A percentile compares a stretch with the other conserved stretches of the same genome.
Conservation (phyloP, 1,140 invertebrate genomes). For the Drosophila parvula region DNA sequence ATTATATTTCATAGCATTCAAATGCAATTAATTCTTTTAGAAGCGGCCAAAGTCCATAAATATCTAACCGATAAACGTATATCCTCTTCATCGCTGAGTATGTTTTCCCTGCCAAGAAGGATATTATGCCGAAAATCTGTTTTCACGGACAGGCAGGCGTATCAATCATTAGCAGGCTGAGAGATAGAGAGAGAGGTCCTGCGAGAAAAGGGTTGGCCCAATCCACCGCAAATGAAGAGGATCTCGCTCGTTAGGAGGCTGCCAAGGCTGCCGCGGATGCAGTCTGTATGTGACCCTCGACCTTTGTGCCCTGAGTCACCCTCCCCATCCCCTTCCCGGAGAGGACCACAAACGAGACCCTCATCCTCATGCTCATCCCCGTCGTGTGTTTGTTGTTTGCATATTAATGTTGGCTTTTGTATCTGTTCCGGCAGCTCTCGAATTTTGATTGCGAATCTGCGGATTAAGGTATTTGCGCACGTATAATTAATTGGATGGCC, state of each 20-base stretch:
- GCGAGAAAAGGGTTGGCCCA: constrained; percentile 39
- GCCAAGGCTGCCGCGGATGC: constrained; percentile 15
- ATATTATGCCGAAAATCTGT: constrained; percentile 37
- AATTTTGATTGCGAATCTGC: constrained; percentile 81
- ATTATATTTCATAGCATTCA: neutral
- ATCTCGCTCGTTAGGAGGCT: constrained; percentile 52
- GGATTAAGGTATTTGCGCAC: constrained; percentile 83
- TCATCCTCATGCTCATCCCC: neutral
- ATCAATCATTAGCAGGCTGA: constrained; percentile 53
- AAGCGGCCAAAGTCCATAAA: neutral
- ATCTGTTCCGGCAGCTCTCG: constrained; percentile 69
- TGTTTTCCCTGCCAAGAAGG: neutral
- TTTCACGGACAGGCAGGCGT: constrained; percentile 33
- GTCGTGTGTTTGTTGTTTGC: constrained; percentile 64
- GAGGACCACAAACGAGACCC: constrained; percentile 41
- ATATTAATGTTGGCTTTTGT: constrained; percentile 71
- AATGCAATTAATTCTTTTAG: too few species aligned
- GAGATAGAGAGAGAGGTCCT: neutral
- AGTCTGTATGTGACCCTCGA: constrained; percentile 41
- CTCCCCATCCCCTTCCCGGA: neutral
- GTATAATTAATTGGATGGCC: constrained; percentile 81
- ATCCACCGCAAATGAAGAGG: constrained; percentile 54
- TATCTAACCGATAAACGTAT: constrained; percentile 3
- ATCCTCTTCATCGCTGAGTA: constrained; percentile 4
- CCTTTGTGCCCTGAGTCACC: constrained; percentile 24